These are phyloP conservation scores for Chroicocephalus ridibundus DNA, from an alignment of 2,113 vertebrate genomes.

Conservation along the genomic window DNA sequence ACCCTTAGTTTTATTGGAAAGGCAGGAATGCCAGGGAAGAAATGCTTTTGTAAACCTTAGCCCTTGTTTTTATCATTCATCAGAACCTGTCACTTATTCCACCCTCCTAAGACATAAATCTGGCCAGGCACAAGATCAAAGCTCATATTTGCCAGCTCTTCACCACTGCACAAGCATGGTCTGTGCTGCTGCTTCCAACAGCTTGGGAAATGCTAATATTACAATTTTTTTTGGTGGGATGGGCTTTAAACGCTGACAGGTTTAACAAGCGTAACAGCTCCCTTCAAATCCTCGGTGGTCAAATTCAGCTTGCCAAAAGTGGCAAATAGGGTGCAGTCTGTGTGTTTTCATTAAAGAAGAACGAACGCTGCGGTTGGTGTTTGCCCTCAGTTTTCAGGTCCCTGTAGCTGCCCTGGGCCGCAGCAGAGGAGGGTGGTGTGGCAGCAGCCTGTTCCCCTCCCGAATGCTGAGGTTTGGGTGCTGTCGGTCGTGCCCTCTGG, in stretches of 20 bases:
- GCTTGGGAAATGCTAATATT: neutral
- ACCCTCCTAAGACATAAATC: neutral
- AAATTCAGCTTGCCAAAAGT: neutral
- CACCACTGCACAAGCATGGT: neutral
- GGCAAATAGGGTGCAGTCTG: neutral
- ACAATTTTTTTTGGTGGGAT: neutral
- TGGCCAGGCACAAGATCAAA: neutral
- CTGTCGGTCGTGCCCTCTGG: accelerated
- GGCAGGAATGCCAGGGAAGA: neutral
- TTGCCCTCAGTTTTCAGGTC: neutral
- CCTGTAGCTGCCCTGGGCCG: neutral
- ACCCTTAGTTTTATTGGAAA: neutral
- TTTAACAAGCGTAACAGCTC: neutral
- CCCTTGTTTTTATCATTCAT: neutral
- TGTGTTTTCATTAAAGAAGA: neutral
- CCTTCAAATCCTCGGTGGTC: neutral
- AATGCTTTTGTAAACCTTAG: neutral
- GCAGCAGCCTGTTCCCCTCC: neutral
- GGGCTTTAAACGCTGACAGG: neutral
- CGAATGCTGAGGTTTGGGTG: neutral
- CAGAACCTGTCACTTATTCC: neutral
- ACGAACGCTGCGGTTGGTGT: neutral
- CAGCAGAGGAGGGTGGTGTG: accelerated
- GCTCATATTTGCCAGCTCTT: neutral
- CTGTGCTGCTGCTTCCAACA: neutral